Conservation (phyloP, 30 jellyfish, hydroid and myxozoan genomes). For the Chironex yamaguchii region DNA sequence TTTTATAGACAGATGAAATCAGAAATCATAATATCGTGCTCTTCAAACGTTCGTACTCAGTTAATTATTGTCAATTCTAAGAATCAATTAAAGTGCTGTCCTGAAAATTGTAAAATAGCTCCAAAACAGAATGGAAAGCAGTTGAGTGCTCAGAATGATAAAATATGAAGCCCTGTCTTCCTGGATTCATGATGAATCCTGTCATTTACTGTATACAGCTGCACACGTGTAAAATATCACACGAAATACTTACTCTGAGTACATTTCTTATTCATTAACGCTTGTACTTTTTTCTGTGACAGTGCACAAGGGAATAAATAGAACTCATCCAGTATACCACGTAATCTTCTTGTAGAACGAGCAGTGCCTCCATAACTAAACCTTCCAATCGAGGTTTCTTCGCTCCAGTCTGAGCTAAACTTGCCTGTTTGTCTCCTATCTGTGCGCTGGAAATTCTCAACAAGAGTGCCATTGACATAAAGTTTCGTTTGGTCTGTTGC, state of each 20-base stretch:
- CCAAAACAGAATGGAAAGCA: too few relatives aligned
- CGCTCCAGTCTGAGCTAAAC: conserved; percentile 93
- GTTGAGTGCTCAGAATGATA: too few relatives aligned
- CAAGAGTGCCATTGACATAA: conserved; percentile 74
- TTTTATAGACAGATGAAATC: too few relatives aligned
- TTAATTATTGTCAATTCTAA: too few relatives aligned
- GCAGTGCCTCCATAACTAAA: conserved; percentile 75
- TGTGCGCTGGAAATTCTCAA: conserved; percentile 53
- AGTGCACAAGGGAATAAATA: conserved; percentile 91
- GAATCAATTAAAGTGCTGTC: too few relatives aligned
- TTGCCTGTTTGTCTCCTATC: conserved; percentile 65
- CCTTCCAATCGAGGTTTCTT: conserved; percentile 83
- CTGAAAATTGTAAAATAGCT: too few relatives aligned
- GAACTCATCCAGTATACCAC: conserved; percentile 88
- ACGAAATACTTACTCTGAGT: conserved; percentile 66
- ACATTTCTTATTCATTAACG: conserved; percentile 77
- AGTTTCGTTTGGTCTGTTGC: conserved; percentile 69
- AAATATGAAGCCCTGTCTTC: too few relatives aligned
- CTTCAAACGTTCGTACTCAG: too few relatives aligned
- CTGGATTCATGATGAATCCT: too few relatives aligned
- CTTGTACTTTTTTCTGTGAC: conserved; percentile 60
- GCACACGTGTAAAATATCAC: not conserved
- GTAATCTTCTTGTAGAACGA: conserved; percentile 66
- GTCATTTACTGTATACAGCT: too few relatives aligned
- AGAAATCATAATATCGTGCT: too few relatives aligned